Percentiles rank a stretch among this genome's conserved stretches.
Conservation (phyloP, 2,888 invertebrate genomes). For the Ectemnius lituratus region DNA sequence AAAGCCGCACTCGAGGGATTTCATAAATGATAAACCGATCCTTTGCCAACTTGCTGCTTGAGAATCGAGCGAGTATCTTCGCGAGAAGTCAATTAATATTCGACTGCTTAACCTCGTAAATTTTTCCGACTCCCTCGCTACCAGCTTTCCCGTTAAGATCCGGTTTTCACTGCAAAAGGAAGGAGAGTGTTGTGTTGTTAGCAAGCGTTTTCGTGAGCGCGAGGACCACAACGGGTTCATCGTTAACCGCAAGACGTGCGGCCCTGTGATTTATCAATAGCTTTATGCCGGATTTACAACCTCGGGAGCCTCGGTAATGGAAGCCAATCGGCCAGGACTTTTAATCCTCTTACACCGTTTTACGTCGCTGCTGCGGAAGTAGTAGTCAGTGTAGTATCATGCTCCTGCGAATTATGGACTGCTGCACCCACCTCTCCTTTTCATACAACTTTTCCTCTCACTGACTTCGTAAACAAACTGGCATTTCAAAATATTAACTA, state of each 20-base stretch:
- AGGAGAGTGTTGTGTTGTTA: conserved; percentile 36
- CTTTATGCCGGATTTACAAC: conserved; percentile 58
- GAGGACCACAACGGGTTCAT: conserved; percentile 22
- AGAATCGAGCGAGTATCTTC: neutral
- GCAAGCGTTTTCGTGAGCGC: conserved; percentile 40
- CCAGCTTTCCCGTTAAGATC: conserved; percentile 33
- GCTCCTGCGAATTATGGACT: conserved; percentile 36
- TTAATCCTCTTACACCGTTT: conserved; percentile 64
- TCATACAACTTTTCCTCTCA: conserved; percentile 23
- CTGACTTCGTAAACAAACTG: neutral
- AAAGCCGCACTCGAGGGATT: conserved; percentile 6
- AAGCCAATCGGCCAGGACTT: conserved; percentile 59
- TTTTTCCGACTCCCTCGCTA: conserved; percentile 9
- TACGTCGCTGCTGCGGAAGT: conserved; percentile 57
- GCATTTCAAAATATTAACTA: too few species aligned
- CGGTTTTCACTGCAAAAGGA: conserved; percentile 33
- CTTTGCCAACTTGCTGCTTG: too few species aligned
- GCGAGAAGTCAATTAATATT: conserved; percentile 14
- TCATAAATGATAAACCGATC: conserved; percentile 26
- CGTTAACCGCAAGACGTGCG: conserved; percentile 49
- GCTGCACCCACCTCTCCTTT: conserved; percentile 6
- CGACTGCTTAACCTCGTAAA: conserved; percentile 32
- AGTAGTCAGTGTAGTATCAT: conserved; percentile 28
- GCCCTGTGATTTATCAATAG: conserved; percentile 60
- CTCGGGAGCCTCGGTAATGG: conserved; percentile 58